Evolutionary conservation across 2,113 vertebrate genomes (phyloP).

Genomic region (Noturus placidus): DNA sequence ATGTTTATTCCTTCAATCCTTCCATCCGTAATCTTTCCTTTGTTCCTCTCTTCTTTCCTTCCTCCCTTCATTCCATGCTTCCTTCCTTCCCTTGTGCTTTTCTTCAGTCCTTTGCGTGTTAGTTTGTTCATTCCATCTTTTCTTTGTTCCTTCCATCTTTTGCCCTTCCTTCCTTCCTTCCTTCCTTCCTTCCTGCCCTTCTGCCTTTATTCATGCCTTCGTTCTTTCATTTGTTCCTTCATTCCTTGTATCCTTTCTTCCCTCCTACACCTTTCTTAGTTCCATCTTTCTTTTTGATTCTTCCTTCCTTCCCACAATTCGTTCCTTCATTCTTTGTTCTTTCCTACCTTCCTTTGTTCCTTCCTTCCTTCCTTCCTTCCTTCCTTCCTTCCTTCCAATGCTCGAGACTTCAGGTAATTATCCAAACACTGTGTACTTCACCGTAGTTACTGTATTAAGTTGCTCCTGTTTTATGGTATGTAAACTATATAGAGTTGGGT

Average conservation of each 20-base stretch:
- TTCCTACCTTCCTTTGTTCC: no score
- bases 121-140: background rate
- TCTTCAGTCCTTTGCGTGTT: background rate
- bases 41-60: background rate
- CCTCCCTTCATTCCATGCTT: background rate
- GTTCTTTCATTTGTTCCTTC: background rate
- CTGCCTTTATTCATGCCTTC: background rate
- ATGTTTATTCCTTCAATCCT: background rate
- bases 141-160: background rate
- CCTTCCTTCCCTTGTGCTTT: background rate
- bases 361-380: background rate
- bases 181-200: background rate
- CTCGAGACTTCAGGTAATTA: background rate
- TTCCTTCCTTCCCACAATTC: background rate
- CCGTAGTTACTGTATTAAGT: background rate
- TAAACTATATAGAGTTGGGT: background rate
- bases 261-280: background rate
- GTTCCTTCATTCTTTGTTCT: background rate
- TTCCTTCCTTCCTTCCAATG: background rate
- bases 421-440: background rate
- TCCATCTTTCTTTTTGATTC: background rate
- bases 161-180: background rate
- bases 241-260: background rate
- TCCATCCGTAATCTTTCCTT: background rate
- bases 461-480: background rate